Conservation (phyloP, 2,797 vertebrate species). For the Bradypus variegatus region DNA sequence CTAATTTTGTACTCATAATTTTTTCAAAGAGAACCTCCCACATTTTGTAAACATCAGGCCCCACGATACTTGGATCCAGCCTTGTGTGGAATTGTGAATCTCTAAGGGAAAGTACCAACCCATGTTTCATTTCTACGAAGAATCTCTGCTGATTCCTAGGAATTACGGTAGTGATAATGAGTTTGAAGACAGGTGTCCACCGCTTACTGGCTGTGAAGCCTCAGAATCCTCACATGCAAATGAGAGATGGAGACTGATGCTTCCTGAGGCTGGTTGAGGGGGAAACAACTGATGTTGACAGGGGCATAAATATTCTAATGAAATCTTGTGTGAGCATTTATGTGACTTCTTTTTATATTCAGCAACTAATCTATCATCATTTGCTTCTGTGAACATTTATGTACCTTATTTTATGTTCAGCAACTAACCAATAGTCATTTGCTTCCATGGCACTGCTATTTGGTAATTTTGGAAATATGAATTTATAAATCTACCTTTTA, state of each 20-base stretch:
- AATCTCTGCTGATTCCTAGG: not conserved
- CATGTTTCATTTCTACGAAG: not conserved
- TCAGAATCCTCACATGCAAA: not conserved
- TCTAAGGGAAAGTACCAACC: not conserved
- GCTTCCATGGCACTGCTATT: not conserved
- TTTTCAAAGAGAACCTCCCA: not conserved
- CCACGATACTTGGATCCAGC: not conserved
- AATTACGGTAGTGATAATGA: not conserved
- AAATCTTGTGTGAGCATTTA: not conserved
- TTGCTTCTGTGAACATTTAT: not conserved
- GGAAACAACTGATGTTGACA: not conserved
- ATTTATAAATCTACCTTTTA: not conserved
- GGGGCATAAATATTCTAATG: not conserved
- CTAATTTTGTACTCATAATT: not conserved
- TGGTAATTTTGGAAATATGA: not conserved
- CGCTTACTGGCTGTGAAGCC: not conserved
- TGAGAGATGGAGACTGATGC: not conserved
- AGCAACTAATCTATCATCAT: not conserved
- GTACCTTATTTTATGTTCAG: not conserved
- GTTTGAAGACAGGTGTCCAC: accelerated
- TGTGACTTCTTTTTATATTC: not conserved
- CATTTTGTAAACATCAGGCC: not conserved
- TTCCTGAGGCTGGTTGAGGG: not conserved
- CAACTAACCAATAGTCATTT: not conserved
- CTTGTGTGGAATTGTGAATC: not conserved